Conservation (phyloP, 1,140 invertebrate species). For the Lordiphosa mommai region DNA sequence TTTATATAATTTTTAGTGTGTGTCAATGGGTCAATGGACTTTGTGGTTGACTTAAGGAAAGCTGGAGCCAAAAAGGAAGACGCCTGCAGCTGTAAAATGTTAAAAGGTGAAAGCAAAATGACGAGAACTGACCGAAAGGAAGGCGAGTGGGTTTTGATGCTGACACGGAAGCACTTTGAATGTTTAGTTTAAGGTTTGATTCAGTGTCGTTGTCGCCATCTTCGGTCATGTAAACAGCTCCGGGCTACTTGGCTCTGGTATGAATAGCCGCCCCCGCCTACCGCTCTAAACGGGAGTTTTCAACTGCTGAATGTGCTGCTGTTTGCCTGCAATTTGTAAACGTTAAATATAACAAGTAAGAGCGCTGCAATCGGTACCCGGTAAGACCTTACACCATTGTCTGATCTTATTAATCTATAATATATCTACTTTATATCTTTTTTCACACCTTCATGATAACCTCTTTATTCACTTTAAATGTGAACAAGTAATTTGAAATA, state of each 20-base stretch:
- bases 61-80: slow-evolving; percentile 33
- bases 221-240: slow-evolving; percentile 18
- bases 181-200: slow-evolving; percentile 55
- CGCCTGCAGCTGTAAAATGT: slow-evolving; percentile 65
- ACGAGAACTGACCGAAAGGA: not conserved
- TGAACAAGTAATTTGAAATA: too few relatives aligned
- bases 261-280: slow-evolving; percentile 5
- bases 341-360: too few relatives aligned
- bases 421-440: too few relatives aligned
- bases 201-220: slow-evolving; percentile 32
- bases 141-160: not conserved
- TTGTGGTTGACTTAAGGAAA: too few relatives aligned
- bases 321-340: slow-evolving; percentile 17
- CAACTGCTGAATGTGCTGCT: slow-evolving; percentile 9
- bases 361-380: too few relatives aligned
- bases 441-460: too few relatives aligned
- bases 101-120: slow-evolving; percentile 44
- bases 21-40: slow-evolving; percentile 71
- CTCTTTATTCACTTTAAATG: too few relatives aligned
- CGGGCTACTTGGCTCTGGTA: slow-evolving; percentile 16
- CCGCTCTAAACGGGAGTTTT: slow-evolving; percentile 45
- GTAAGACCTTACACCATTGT: too few relatives aligned
- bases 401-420: too few relatives aligned
- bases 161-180: slow-evolving; percentile 3
- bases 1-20: slow-evolving; percentile 10